Evolutionary conservation across 1,140 invertebrate genomes (phyloP).

Genomic region (Lasioglossum baleicum): DNA sequence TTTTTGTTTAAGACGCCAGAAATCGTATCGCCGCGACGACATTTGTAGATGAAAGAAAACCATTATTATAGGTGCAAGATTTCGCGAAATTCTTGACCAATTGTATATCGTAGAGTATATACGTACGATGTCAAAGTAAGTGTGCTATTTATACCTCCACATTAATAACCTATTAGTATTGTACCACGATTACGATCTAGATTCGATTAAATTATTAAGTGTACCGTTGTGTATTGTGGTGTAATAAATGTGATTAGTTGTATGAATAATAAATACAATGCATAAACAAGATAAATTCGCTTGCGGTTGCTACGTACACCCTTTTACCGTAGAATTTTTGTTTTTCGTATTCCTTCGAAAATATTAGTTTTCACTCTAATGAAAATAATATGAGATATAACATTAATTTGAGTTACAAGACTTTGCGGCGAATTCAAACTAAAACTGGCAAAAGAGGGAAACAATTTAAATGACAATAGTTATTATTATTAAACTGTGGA

Average conservation of each 20-base stretch:
- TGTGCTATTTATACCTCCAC: constrained; percentile 78
- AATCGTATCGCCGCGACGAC: constrained; percentile 6
- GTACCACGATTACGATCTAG: constrained; percentile 75
- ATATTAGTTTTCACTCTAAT: no score
- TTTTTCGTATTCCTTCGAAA: no score
- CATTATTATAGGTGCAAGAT: neutral
- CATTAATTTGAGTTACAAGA: no score
- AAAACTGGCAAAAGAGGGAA: no score
- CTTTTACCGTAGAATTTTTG: no score
- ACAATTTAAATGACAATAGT: no score
- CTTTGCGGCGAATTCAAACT: no score
- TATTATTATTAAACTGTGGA: no score
- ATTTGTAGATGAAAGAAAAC: constrained; percentile 20
- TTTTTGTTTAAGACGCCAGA: neutral
- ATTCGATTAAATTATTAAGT: constrained; percentile 79
- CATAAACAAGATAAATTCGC: constrained; percentile 36
- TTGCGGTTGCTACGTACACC: neutral
- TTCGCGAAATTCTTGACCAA: constrained; percentile 45
- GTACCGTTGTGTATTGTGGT: constrained; percentile 78
- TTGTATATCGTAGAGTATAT: constrained; percentile 63
- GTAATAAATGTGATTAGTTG: constrained; percentile 80
- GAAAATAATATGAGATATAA: no score
- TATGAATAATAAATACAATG: constrained; percentile 68
- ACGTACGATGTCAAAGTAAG: constrained; percentile 66
- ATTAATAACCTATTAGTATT: constrained; percentile 75